phyloP scores from a whole-genome alignment of 2,113 vertebrate species.

The Phocoena sinus region DNA sequence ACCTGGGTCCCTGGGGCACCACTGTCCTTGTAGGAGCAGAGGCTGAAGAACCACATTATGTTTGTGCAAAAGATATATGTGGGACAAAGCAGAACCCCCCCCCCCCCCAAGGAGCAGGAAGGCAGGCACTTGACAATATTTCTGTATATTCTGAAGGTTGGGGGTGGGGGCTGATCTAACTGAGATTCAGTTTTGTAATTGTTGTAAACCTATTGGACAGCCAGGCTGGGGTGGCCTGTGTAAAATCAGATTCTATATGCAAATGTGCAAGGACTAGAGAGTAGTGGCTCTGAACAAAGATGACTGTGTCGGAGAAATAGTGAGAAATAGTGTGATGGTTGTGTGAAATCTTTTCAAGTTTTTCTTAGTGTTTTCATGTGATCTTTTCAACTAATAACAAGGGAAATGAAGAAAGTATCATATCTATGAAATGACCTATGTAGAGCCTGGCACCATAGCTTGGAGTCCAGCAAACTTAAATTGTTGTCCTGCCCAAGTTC shows the following conservation, averaged over 20 bases:
- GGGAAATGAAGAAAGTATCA: not conserved
- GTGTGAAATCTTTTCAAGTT: not conserved
- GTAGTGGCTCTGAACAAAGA: not conserved
- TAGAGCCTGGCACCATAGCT: not conserved
- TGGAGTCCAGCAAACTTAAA: not conserved
- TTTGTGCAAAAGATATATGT: not conserved
- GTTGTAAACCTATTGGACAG: not conserved
- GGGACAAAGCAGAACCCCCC: not conserved
- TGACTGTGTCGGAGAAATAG: not conserved
- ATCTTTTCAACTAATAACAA: not conserved
- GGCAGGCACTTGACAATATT: not conserved
- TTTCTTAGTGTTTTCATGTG: not conserved
- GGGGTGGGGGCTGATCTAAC: not conserved
- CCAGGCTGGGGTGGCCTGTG: not conserved
- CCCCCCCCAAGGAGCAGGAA: not conserved
- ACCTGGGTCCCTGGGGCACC: not conserved
- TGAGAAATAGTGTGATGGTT: not conserved
- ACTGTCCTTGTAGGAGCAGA: not conserved
- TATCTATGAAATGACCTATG: not conserved
- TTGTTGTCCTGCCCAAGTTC: not conserved
- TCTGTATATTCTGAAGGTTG: not conserved
- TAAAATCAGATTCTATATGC: not conserved
- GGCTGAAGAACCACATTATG: not conserved
- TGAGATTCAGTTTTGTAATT: not conserved
- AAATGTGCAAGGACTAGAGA: not conserved